Evolutionary conservation across 2,888 invertebrate genomes (phyloP).

Genomic region (Polylopha cassiicola): DNA sequence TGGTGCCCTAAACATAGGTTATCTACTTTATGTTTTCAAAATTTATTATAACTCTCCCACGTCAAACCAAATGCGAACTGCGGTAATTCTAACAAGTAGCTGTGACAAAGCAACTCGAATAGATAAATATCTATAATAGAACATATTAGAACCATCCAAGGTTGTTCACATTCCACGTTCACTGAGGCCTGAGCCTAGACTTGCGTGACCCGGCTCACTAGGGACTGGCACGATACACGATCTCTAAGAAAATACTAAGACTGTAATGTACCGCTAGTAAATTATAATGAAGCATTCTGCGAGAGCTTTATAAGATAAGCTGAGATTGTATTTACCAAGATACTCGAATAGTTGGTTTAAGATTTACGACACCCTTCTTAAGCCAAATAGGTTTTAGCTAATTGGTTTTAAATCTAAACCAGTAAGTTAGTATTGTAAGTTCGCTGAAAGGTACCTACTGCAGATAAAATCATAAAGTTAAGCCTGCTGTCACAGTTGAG

Average conservation of each 20-base stretch:
- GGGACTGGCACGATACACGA: conserved; percentile 32
- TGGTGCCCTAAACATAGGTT: too few species aligned
- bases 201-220: conserved; percentile 44
- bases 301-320: conserved; percentile 18
- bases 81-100: neutral
- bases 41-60: too few species aligned
- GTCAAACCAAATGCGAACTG: too few species aligned
- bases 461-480: too few species aligned
- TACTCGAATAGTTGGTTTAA: neutral
- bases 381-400: too few species aligned
- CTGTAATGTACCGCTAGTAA: conserved; percentile 19
- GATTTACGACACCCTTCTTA: too few species aligned
- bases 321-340: conserved; percentile 11
- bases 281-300: conserved; percentile 20
- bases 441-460: too few species aligned
- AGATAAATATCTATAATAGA: conserved; percentile 8
- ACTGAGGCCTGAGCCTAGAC: conserved; percentile 39
- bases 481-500: neutral
- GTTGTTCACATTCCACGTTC: conserved; percentile 56
- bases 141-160: conserved; percentile 35
- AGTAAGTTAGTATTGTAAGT: too few species aligned
- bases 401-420: too few species aligned
- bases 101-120: conserved; percentile 9
- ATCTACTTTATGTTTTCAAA: too few species aligned
- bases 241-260: conserved; percentile 24